Evolutionary conservation across 2,888 invertebrate species (phyloP).

Genomic region (Eremobia ochroleuca): DNA sequence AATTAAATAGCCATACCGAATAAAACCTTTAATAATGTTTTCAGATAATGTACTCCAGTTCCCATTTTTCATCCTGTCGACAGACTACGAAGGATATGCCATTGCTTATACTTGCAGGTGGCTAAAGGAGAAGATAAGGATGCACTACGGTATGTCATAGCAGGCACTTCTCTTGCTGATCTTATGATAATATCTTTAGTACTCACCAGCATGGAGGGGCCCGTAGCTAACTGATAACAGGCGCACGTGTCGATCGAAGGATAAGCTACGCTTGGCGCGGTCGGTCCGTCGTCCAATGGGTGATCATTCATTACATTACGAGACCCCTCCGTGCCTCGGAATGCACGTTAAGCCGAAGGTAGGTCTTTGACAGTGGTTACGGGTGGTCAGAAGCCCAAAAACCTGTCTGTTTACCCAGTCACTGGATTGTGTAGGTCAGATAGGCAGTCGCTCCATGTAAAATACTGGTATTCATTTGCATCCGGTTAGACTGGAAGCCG

Average conservation of each 20-base stretch:
- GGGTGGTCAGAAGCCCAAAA: not conserved
- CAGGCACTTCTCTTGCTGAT: not conserved
- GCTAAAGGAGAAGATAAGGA: constrained; percentile 81
- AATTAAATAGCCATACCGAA: too few relatives aligned
- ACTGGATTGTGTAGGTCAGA: not conserved
- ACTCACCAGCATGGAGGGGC: not conserved
- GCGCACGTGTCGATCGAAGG: not conserved
- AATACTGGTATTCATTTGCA: not conserved
- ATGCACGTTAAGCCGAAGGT: not conserved
- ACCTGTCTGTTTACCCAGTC: not conserved
- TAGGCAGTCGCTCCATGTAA: not conserved
- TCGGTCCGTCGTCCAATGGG: not conserved
- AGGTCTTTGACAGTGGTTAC: not conserved
- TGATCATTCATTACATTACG: not conserved
- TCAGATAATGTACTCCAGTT: constrained; percentile 84
- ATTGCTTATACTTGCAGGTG: constrained; percentile 87
- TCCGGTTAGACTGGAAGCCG: too few relatives aligned
- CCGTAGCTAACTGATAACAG: not conserved
- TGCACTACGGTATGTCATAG: constrained; percentile 81
- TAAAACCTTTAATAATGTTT: not conserved
- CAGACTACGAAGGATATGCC: constrained; percentile 85
- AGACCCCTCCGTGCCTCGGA: too few relatives aligned
- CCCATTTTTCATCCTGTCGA: constrained; percentile 84
- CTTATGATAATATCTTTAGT: not conserved
- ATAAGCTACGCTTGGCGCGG: not conserved